Base-by-base conservation (phyloP, 1,140 invertebrate genomes). In the Thaumatotibia leucotreta region DNA sequence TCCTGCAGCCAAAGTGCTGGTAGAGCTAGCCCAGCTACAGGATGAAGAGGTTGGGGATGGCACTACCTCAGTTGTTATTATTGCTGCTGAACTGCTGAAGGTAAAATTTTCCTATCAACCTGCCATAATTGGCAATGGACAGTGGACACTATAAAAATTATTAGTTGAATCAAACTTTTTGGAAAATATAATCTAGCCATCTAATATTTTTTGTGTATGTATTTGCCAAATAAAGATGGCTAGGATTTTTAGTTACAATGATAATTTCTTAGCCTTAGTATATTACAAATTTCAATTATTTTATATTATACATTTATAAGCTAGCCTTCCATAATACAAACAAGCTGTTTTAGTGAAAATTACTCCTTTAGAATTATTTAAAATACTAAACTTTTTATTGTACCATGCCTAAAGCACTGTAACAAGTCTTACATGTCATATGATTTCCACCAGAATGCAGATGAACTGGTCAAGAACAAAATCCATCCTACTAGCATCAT, bases 401-500 rank as follows among this genome's bases (percentile, higher is more conserved):
- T 22, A 65, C 32, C 17, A 75, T 96, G n/a, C n/a, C n/a, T n/a
- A n/a, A n/a, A n/a, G n/a, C n/a, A n/a, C n/a, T n/a, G n/a, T n/a
- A n/a, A n/a, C n/a, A n/a, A n/a, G n/a, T n/a, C n/a, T n/a, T n/a
- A n/a, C n/a, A n/a, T n/a, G n/a, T n/a, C n/a, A 96, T n/a, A n/a
- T 74, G 95, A 96, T 70, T 96, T 97, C 82, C 91, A 97, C 80
- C 97, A 99, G 93, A 99, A 98, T 93, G 99, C 98, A 66, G 99
- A 99, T 94, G 98, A 99, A 83, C 92, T 99, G 63, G 98, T 99
- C 0, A 99, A 99, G 90, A 97, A 98, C 88, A 99, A 99, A 89
- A 99, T 99, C 85, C 99, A 99, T 92, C 98, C 99, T 0, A 99
- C 99, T 0, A 99, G 98, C 29, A 98, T 99, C 50, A 99, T 99